These are phyloP conservation scores for Panorpa germanica DNA, from an alignment of 2,888 invertebrate species.

Conservation along the genomic window DNA sequence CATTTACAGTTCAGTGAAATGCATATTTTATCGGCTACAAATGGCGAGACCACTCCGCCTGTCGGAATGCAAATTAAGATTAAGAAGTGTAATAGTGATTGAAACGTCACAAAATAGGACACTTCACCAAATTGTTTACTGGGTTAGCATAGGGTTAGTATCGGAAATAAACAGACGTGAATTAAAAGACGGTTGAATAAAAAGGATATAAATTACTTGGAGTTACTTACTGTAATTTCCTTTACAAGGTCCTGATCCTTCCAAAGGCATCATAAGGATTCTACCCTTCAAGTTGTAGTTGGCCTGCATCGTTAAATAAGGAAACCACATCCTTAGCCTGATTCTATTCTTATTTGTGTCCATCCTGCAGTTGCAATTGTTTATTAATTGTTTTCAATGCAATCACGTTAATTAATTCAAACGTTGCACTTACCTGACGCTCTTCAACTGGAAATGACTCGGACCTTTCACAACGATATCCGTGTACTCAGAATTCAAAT, in stretches of 20 bases:
- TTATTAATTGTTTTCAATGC: conserved; percentile 3
- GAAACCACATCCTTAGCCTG: conserved; percentile 38
- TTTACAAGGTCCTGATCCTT: conserved; percentile 41
- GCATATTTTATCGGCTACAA: too few species aligned
- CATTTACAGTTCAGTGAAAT: too few species aligned
- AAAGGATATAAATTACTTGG: too few species aligned
- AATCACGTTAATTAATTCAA: conserved; percentile 4
- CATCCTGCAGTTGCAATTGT: conserved; percentile 24
- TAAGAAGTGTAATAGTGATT: too few species aligned
- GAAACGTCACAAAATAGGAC: too few species aligned
- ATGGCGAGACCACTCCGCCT: too few species aligned
- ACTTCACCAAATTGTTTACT: too few species aligned
- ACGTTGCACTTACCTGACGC: conserved; percentile 33
- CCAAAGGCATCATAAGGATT: conserved; percentile 53
- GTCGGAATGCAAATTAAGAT: too few species aligned
- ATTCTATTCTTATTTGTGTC: conserved; percentile 35
- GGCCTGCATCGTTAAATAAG: conserved; percentile 40
- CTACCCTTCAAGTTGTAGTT: conserved; percentile 47
- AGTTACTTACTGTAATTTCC: conserved; percentile 47
- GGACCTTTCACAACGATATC: conserved; percentile 44
- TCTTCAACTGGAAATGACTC: conserved; percentile 40
- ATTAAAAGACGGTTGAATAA: too few species aligned
- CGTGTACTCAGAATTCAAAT: conserved; percentile 42
- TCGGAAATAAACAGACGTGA: too few species aligned
- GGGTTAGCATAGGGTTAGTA: too few species aligned